Evolutionary conservation across 2,113 vertebrate genomes (phyloP).

Genomic region (Ginglymostoma cirratum): DNA sequence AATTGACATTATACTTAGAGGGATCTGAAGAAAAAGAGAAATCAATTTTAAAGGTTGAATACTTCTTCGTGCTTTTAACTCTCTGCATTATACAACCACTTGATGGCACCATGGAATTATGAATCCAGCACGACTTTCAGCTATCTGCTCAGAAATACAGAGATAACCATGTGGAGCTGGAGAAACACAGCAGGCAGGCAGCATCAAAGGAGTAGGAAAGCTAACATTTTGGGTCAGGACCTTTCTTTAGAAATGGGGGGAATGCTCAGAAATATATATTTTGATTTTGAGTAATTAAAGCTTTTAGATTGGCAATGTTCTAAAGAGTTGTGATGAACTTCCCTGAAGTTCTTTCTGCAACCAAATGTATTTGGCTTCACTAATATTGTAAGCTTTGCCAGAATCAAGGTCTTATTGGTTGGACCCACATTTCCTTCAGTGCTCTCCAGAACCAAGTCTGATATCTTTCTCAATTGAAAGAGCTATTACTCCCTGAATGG

Average conservation of each 20-base stretch:
- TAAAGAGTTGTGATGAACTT: neutral
- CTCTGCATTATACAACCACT: neutral
- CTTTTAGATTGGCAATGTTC: neutral
- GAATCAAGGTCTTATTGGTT: neutral
- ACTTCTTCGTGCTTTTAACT: neutral
- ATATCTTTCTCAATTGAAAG: neutral
- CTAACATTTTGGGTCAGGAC: too few species aligned
- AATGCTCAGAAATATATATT: too few species aligned
- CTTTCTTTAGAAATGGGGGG: too few species aligned
- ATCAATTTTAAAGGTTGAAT: neutral
- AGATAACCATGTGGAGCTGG: too few species aligned
- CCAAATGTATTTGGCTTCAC: neutral
- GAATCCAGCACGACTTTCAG: neutral
- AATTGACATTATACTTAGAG: neutral
- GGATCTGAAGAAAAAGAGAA: neutral
- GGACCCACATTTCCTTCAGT: neutral
- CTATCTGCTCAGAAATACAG: neutral
- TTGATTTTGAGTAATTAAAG: neutral
- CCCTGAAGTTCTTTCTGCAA: neutral
- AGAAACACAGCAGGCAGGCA: too few species aligned
- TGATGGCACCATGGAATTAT: slow-evolving; percentile 18
- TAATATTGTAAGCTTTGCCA: neutral
- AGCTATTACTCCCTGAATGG: neutral
- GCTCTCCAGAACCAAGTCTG: neutral
- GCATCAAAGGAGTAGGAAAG: too few species aligned